Conservation (phyloP, 2,888 invertebrate species). For the Steinernema carpocapsae region DNA sequence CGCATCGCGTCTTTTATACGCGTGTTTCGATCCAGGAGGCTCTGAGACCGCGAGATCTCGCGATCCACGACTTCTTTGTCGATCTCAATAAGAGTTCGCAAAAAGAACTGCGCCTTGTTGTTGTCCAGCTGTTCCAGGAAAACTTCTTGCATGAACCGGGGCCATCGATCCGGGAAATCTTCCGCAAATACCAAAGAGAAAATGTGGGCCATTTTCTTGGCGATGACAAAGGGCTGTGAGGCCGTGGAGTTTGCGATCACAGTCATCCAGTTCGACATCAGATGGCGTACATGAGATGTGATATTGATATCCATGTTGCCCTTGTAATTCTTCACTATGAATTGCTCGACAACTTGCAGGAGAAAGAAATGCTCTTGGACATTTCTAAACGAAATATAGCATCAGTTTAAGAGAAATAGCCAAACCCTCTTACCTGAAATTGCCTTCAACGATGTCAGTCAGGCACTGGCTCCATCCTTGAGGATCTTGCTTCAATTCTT, state of each 20-base stretch:
- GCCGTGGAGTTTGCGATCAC: slow-evolving; percentile 18
- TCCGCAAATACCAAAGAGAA: slow-evolving; percentile 73
- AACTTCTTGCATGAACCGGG: slow-evolving; percentile 73
- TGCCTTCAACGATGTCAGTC: slow-evolving; percentile 44
- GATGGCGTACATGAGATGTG: slow-evolving; percentile 44
- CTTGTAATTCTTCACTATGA: slow-evolving; percentile 59
- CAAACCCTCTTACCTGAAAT: neutral
- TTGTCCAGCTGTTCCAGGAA: slow-evolving; percentile 35
- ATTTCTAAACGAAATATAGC: slow-evolving; percentile 44
- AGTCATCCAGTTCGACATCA: slow-evolving; percentile 53
- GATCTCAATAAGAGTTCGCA: slow-evolving; percentile 73
- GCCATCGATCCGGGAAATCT: slow-evolving; percentile 73
- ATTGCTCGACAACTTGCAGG: slow-evolving; percentile 71
- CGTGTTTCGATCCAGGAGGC: slow-evolving; percentile 72
- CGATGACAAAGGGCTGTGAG: slow-evolving; percentile 70
- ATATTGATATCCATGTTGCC: slow-evolving; percentile 28
- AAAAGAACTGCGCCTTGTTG: slow-evolving; percentile 71
- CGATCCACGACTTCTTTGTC: slow-evolving; percentile 73
- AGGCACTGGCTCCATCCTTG: slow-evolving; percentile 53
- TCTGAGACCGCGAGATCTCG: slow-evolving; percentile 70
- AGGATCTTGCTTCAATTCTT: slow-evolving; percentile 52
- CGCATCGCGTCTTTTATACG: slow-evolving; percentile 74
- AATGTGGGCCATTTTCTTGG: slow-evolving; percentile 74
- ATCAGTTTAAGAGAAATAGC: neutral
- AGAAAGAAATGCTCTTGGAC: slow-evolving; percentile 70